These are phyloP conservation scores for Phrynocephalus forsythii DNA, from an alignment of 2,797 vertebrate species.

Conservation along the genomic window DNA sequence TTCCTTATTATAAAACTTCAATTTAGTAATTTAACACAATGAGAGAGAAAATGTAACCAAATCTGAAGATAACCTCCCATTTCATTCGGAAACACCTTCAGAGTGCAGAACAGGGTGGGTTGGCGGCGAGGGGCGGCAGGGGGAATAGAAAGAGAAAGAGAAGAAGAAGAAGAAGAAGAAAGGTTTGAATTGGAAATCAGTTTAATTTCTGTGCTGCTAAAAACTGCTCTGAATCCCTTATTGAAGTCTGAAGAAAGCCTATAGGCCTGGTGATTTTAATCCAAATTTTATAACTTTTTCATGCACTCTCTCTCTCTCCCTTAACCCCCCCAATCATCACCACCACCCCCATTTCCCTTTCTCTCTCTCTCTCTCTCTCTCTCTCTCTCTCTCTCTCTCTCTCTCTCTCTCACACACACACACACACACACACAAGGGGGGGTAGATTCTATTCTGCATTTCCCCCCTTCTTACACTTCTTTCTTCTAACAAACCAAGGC, in stretches of 20 bases:
- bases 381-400: no score
- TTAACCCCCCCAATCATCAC: not conserved
- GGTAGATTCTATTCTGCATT: conserved; percentile 64
- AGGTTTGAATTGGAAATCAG: conserved; percentile 90
- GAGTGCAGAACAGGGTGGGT: conserved; percentile 74
- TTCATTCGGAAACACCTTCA: conserved; percentile 91
- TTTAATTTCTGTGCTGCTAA: conserved; percentile 83
- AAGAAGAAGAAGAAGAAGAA: conserved; percentile 71
- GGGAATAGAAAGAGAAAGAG: conserved; percentile 70
- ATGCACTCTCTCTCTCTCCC: conserved; percentile 57
- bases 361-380: no score
- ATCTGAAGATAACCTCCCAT: conserved; percentile 89
- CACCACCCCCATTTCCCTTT: not conserved
- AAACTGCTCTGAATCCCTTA: conserved; percentile 82
- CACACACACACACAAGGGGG: conserved; percentile 75
- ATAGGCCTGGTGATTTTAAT: conserved; percentile 82
- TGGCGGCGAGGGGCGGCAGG: conserved; percentile 71
- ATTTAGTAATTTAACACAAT: conserved; percentile 99
- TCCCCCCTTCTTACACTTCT: conserved; percentile 55
- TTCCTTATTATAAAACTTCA: conserved; percentile 99
- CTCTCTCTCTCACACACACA: conserved; percentile 70
- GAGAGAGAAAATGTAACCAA: conserved; percentile 88
- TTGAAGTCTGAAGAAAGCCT: conserved; percentile 80
- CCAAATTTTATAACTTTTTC: conserved; percentile 84
- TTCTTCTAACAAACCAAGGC: conserved; percentile 39